Conservation (phyloP, 2,888 invertebrate species). For the Aromia moschata region DNA sequence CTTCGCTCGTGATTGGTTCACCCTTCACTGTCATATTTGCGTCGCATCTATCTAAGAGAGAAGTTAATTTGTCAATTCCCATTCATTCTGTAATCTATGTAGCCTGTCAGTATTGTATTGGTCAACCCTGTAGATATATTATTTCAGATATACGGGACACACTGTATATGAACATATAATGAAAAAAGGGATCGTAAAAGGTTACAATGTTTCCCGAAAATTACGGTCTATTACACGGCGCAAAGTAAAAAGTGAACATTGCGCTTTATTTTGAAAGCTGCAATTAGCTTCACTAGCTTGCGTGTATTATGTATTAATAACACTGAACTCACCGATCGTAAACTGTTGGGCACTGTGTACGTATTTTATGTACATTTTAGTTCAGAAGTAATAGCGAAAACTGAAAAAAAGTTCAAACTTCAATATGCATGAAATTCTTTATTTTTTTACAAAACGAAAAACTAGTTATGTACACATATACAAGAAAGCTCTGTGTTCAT, state of each 20-base stretch:
- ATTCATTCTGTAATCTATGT: no score
- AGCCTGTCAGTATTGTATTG: not conserved
- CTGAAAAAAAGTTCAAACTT: not conserved
- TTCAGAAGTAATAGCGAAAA: not conserved
- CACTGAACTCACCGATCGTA: not conserved
- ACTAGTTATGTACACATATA: no score
- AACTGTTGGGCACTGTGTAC: not conserved
- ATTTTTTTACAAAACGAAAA: no score
- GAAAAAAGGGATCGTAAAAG: not conserved
- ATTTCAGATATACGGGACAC: not conserved
- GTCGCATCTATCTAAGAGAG: no score
- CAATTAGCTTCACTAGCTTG: not conserved
- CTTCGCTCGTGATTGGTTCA: no score
- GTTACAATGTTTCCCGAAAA: conserved; percentile 5
- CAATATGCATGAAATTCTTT: not conserved
- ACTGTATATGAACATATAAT: not conserved
- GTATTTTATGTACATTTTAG: no score
- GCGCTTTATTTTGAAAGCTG: conserved; percentile 3
- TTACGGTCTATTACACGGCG: not conserved
- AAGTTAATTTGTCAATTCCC: no score
- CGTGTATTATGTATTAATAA: conserved; percentile 4
- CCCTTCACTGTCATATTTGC: not conserved
- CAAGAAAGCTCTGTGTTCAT: no score
- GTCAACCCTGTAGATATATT: not conserved
- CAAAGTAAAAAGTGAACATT: conserved; percentile 7